Evolutionary conservation across 2,113 vertebrate genomes (phyloP).

Genomic region (Colaptes auratus): DNA sequence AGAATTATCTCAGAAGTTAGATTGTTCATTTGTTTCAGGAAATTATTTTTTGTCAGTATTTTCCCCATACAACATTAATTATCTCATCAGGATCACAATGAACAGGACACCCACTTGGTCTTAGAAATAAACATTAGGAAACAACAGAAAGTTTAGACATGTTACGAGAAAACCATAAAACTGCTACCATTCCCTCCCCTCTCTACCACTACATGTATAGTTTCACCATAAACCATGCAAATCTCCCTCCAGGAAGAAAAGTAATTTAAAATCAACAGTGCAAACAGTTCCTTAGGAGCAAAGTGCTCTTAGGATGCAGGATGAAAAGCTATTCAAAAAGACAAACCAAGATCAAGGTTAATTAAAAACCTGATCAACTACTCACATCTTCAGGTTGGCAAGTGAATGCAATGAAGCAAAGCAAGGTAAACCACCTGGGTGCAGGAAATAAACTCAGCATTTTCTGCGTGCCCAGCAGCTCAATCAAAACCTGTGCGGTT

Average conservation of each 20-base stretch:
- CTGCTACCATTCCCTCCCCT: neutral
- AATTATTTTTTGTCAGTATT: neutral
- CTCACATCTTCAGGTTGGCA: neutral
- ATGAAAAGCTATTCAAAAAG: neutral
- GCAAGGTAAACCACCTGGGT: neutral
- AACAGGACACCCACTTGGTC: neutral
- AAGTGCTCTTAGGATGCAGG: neutral
- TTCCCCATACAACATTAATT: neutral
- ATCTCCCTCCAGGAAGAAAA: fast-evolving
- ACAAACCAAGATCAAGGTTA: neutral
- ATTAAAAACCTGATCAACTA: neutral
- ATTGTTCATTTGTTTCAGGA: neutral
- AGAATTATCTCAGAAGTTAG: neutral
- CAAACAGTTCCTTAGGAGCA: neutral
- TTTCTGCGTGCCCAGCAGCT: fast-evolving
- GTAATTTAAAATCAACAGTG: too few species aligned
- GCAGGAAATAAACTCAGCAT: neutral
- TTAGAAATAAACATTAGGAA: neutral
- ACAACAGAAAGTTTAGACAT: fast-evolving
- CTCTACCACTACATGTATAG: fast-evolving
- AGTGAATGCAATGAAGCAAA: neutral
- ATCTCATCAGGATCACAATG: neutral
- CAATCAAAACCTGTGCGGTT: fast-evolving
- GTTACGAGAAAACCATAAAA: neutral
- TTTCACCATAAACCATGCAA: neutral